A percentile compares a stretch with the other conserved stretches of the same genome.
Evolutionary conservation across 2,797 vertebrate species (phyloP).

Genomic region (Graptemys geographica): DNA sequence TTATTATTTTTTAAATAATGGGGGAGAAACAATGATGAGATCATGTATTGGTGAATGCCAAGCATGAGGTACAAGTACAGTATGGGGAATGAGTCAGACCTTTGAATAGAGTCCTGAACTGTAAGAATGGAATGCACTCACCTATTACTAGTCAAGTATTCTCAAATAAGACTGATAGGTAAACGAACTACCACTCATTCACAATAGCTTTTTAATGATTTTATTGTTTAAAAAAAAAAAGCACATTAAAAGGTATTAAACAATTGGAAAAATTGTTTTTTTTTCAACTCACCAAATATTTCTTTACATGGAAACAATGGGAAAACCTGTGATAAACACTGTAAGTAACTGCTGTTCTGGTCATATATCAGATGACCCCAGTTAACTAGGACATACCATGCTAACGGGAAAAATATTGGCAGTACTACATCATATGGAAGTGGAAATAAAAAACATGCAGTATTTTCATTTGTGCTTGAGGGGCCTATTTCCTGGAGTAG

Average conservation of each 20-base stretch:
- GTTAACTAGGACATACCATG: conserved; percentile 31
- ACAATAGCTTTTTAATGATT: conserved; percentile 45
- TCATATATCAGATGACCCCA: conserved; percentile 17
- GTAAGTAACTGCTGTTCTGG: conserved; percentile 49
- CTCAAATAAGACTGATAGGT: not conserved
- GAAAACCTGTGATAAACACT: conserved; percentile 53
- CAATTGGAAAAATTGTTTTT: conserved; percentile 60
- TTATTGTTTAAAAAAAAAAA: conserved; percentile 67
- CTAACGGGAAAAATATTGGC: conserved; percentile 64
- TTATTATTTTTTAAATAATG: not conserved
- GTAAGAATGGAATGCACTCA: not conserved
- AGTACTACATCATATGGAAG: conserved; percentile 67
- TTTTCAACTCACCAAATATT: conserved; percentile 41
- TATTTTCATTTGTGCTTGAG: conserved; percentile 64
- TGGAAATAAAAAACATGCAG: conserved; percentile 59
- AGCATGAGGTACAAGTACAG: not conserved
- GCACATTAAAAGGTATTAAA: conserved; percentile 49
- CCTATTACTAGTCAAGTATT: not conserved
- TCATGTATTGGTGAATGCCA: not conserved
- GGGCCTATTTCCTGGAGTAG: conserved; percentile 61
- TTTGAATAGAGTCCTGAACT: not conserved
- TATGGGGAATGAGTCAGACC: not conserved
- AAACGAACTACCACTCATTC: not conserved
- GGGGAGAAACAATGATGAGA: not conserved
- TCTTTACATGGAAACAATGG: conserved; percentile 58